Evolutionary conservation across 92 coral and sea anemone species (phyloP), one percentile per base, ranked within the genome.

Genomic region (Epizoanthus rinbou): DNA sequence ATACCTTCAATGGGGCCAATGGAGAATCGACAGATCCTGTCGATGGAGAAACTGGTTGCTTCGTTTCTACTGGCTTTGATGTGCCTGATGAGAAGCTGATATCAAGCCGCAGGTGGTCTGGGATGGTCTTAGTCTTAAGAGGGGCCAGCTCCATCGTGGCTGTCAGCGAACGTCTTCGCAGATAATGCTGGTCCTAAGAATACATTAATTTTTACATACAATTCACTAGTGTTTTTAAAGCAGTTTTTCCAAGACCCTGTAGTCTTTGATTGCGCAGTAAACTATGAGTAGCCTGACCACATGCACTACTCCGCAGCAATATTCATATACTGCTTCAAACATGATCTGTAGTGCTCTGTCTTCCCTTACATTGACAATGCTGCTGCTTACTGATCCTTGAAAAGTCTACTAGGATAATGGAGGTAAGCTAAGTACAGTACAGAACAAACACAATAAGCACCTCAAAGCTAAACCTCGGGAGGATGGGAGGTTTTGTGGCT

Each of bases 381-480:
- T 13, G 54, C 0, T 13, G 54, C 54, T 50, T 50, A 50, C 54
- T 11, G 43, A 37, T 37, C 6, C 14, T 1, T 50, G 54, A 10
- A 0, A 9, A 50, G 15, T 10, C 14, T 50, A 15, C 14, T 50
- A 9, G 54, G 3, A 50, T 10, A 11, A 50, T 10, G 15, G 16
- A 50, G 54, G 54, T 50, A 13, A 50, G 1, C 13, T 1, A 50
- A 50, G 15, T 11, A 50, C 15, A 50, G 54, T 50, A 50, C 54
- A 3, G 43, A 3, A 50, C 54, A 50, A 7, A 47, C 53, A 47
- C 53, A 47, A 6, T 47, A 47, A 1, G 53, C 76, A 93, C 98
- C 91, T 91, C 98, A 54, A 93, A 91, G 76, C 94, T 93, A 70
- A 93, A 93, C 64, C 98, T 89, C 6, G 98, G 87, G 52, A 93